Base-by-base conservation (phyloP, 2,113 vertebrate genomes). In the Alouatta palliata region DNA sequence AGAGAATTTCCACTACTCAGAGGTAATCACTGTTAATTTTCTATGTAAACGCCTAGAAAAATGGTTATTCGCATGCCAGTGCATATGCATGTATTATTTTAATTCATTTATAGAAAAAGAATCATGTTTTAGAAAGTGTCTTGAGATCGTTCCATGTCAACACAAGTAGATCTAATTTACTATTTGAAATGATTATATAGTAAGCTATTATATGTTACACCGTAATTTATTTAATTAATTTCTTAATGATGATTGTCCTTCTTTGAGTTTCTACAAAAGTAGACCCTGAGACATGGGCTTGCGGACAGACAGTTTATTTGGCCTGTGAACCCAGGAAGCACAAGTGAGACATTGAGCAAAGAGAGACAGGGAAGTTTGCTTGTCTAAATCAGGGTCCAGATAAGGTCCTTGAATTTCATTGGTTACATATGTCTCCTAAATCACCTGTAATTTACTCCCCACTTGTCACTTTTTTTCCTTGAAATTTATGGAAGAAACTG, bases 121-220 rank as follows among this genome's bases (percentile, higher is more conserved):
- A 79, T 90, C 10, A 40, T 40, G 37, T 58, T 86, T 92, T 73
- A 90, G 86, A 49, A 85, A 49, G 37, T 92, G 90, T 92, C 75
- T 49, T n/a, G 68, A 87, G 85, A 52, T 90, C 37, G 81, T 93
- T 90, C 20, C 40, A 35, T 73, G 70, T 49, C 27, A 77, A n/a
- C 13, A 70, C 21, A 40, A 12, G 61, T 12, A 40, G 40, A 35
- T 47, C 25, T 47, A 76, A 19, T 23, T 90, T 8, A 73, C 30
- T 76, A 0, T 79, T 77, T 88, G 75, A 52, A 43, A 64, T 73
- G 40, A 56, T 80, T 21, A 23, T 37, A 16, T 37, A 54, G n/a
- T 86, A 73, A 20, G 47, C 25, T 76, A 2, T 49, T 52, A 47
- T 8, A n/a, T 32, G 77, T 10, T 61, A 5, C 10, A n/a, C 14